Conservation (phyloP, 1,140 invertebrate species). For the Apis dorsata region DNA sequence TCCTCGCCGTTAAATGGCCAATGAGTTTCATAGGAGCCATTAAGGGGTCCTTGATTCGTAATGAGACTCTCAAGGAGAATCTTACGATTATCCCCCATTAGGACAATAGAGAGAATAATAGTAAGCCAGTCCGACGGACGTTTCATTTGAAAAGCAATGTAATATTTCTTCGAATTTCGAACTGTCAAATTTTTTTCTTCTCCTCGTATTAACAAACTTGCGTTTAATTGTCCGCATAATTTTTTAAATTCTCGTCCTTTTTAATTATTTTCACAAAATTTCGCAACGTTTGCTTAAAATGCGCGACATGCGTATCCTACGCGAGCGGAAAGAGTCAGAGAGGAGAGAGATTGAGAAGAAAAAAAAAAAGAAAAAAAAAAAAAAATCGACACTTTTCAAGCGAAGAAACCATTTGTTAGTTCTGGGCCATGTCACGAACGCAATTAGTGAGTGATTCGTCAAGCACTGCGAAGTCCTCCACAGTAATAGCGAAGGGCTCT, state of each 20-base stretch:
- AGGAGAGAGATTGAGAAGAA: background rate
- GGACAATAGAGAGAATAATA: slow-evolving; percentile 72
- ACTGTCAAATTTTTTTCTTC: background rate
- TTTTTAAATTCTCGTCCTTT: too few species aligned
- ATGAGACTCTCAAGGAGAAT: slow-evolving; percentile 75
- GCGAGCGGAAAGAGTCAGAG: background rate
- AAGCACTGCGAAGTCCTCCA: slow-evolving; percentile 74
- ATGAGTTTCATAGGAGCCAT: slow-evolving; percentile 70
- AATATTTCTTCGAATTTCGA: background rate
- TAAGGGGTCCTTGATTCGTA: slow-evolving; percentile 72
- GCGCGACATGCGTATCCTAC: background rate
- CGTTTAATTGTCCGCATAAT: background rate
- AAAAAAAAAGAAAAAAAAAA: slow-evolving; percentile 10
- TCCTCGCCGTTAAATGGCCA: slow-evolving; percentile 72
- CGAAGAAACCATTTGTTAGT: slow-evolving; percentile 76
- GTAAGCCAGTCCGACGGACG: slow-evolving; percentile 58
- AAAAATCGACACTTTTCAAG: slow-evolving; percentile 57
- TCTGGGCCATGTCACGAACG: slow-evolving; percentile 78
- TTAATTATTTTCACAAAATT: background rate
- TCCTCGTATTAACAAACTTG: background rate
- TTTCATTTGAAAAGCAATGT: slow-evolving; percentile 45
- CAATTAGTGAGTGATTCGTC: slow-evolving; percentile 80
- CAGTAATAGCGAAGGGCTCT: slow-evolving; percentile 76
- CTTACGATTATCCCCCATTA: slow-evolving; percentile 76
- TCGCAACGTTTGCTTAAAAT: background rate